Conservation (phyloP, 2,797 vertebrate genomes). For the Ctenosaura bakeri region DNA sequence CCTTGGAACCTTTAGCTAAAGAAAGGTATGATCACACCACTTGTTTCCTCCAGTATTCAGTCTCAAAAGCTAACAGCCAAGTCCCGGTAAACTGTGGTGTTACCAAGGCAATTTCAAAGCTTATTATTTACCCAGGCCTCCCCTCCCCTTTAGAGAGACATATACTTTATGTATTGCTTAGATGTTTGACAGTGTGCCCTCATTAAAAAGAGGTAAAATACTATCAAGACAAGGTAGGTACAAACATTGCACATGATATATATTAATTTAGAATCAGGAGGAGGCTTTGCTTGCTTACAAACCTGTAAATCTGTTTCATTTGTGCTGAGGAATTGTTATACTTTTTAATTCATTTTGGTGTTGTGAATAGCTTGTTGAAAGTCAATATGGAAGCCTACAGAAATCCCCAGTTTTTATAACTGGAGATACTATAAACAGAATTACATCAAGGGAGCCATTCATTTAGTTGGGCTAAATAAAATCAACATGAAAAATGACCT, state of each 20-base stretch:
- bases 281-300: slow-evolving; percentile 39
- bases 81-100: slow-evolving; percentile 46
- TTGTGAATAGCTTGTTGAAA: slow-evolving; percentile 39
- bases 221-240: slow-evolving; percentile 59
- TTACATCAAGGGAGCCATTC: slow-evolving; percentile 10
- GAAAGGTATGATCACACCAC: slow-evolving; percentile 18
- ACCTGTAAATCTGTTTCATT: slow-evolving; percentile 12
- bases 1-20: slow-evolving; percentile 42
- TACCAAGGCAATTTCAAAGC: slow-evolving; percentile 52
- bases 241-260: slow-evolving; percentile 52
- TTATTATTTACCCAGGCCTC: slow-evolving; percentile 55
- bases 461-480: slow-evolving; percentile 31
- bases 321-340: slow-evolving; percentile 24
- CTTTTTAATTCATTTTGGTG: slow-evolving; percentile 33
- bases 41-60: slow-evolving; percentile 35
- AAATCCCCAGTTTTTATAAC: slow-evolving; percentile 17
- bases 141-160: slow-evolving; percentile 54
- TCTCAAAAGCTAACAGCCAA: slow-evolving; percentile 48
- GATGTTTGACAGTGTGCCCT: slow-evolving; percentile 54
- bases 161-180: slow-evolving; percentile 60
- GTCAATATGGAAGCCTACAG: slow-evolving; percentile 32
- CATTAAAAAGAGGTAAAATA: slow-evolving; percentile 65
- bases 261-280: slow-evolving; percentile 51
- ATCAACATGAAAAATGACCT: slow-evolving; percentile 19
- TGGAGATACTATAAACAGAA: slow-evolving; percentile 24